Evolutionary conservation across 2,888 invertebrate species (phyloP), one percentile per base, ranked within the genome.

Genomic region (Hyposoter didymator): DNA sequence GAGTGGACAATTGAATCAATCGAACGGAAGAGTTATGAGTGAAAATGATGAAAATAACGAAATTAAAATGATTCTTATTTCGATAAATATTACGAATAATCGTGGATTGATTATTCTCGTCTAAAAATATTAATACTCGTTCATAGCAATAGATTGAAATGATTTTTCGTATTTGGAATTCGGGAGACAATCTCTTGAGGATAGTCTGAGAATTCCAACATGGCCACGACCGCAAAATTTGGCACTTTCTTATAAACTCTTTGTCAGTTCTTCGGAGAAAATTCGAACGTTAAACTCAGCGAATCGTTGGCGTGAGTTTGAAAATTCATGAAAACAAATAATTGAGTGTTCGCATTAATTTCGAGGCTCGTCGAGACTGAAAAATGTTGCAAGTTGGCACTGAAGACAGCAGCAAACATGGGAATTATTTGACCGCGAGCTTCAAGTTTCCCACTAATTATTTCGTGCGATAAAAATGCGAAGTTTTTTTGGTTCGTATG

Each of bases 301-400:
- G 52, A 59, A 47, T 52, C 45, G 59, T 64, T 6, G 39, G 67
- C 72, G 55, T 66, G 47, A 75, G n/a, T 12, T n/a, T 73, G 19
- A 6, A 6, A 22, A 45, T 17, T 10, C 6, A 66, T 43, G 10
- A 22, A 55, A 45, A 14, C 62, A 69, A 70, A 45, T 49, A 49
- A 76, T 85, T 80, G 76, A 66, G 43, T 79, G 82, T 82, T 82
- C 78, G 79, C 85, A 80, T 35, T 67, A 79, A 82, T 79, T 76
- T 76, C 66, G 75, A 72, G 78, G n/a, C 59, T 52, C 66, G 39
- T 32, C 17, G 28, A 45, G 39, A 47, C 78, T 39, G 67, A 22
- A 66, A 62, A 12, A 7, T 74, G 67, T 43, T 64, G 19, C 28
- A 32, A 78, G 19, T 55, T 81, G 52, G n/a, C 32, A 74, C 4